Evolutionary conservation across 2,797 vertebrate species (phyloP), one percentile per base, ranked within the genome.

Genomic region (Hydrocynus forskahlii): DNA sequence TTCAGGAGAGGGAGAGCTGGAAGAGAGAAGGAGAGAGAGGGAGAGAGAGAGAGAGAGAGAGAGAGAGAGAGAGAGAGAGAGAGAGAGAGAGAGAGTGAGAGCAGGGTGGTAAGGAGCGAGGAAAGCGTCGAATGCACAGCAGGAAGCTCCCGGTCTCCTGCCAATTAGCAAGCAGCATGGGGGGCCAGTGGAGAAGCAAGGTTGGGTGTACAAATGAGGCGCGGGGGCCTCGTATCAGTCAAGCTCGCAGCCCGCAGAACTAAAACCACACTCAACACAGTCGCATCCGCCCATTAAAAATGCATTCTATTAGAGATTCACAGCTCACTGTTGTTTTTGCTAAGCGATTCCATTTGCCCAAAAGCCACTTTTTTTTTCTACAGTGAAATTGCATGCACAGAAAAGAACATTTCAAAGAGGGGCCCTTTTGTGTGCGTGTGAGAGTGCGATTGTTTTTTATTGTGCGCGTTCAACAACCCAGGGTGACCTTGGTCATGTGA

Each of bases 111-210:
- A 90, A 92, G 90, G 92, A 86, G 88, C 91, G 88, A 88, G 81
- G 88, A 92, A 93, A 92, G 92, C 85, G 88, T 89, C 66, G 89
- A 92, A 89, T 76, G 87, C 92, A 80, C 93, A 95, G 94, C 94
- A 94, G 93, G 95, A 95, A 92, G 90, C 92, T 90, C 91, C 90
- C 89, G 90, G 93, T 93, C 93, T 95, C 92, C 91, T 90, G 88
- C 92, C 94, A 95, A 95, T 96, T 96, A 95, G 92, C 91, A 92
- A 89, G 75, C 90, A 90, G 92, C 89, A 89, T 91, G 85, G 80
- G 84, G 84, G 87, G 83, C 80, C 91, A 91, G 89, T 89, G 93
- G 92, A 92, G 92, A 88, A 91, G 80, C 63, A 54, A 84, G 92
- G 92, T 86, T 86, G 86, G 86, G 87, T 92, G 94, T 93, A 95